Conservation (phyloP, 2,113 vertebrate species). For the human (Homo sapiens) region GRCh38 chr2:161316001-161316500, state of each 20-base stretch:
- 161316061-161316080: too few relatives aligned
- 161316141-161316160: constrained; percentile 9
- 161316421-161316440: constrained; percentile 51
- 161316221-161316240: not conserved
- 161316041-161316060: too few relatives aligned
- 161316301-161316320: constrained; percentile 12
- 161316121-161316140: too few relatives aligned
- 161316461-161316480: constrained; percentile 43
- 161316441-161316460: not conserved
- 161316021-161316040: too few relatives aligned
- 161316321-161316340: not conserved
- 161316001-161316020: too few relatives aligned
- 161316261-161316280: not conserved
- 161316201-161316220: not conserved
- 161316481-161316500: constrained; percentile 57
- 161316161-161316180: constrained; percentile 2
- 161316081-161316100: too few relatives aligned
- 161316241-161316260: not conserved
- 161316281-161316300: not conserved
- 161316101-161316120: too few relatives aligned
- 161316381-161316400: constrained; percentile 9
- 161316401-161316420: constrained; percentile 43
- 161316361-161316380: constrained; percentile 3
- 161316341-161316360: constrained; percentile 29
- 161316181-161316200: not conserved